phyloP scores from a whole-genome alignment of 2,888 invertebrate genomes.

The Noctua fimbriata region DNA sequence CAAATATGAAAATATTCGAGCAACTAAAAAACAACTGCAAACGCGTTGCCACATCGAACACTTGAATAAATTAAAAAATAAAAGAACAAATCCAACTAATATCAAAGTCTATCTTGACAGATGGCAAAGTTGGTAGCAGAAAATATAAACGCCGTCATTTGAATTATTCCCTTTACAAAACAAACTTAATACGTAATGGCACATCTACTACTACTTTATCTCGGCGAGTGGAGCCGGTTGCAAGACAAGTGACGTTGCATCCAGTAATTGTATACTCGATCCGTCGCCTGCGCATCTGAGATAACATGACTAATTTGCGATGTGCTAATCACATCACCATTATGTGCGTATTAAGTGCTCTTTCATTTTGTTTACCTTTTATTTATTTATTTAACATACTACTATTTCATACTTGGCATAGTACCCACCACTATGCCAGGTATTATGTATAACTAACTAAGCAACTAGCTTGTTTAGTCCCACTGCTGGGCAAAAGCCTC shows the following conservation, averaged over 20 bases:
- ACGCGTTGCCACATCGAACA: background rate
- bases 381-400: constrained; percentile 13
- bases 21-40: background rate
- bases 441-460: background rate
- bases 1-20: background rate
- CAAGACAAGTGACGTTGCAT: constrained; percentile 72
- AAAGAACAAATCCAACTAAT: background rate
- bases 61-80: constrained; percentile 11
- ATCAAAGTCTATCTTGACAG: constrained; percentile 24
- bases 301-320: constrained; percentile 79
- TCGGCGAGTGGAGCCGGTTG: constrained; percentile 67
- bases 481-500: background rate
- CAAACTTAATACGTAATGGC: constrained; percentile 78
- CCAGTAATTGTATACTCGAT: constrained; percentile 74
- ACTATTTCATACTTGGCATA: background rate
- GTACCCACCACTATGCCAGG: background rate
- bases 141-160: constrained; percentile 66
- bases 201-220: constrained; percentile 76
- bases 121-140: constrained; percentile 47
- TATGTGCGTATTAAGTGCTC: constrained; percentile 67
- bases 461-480: background rate
- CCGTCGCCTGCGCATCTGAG: constrained; percentile 72
- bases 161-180: constrained; percentile 74
- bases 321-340: constrained; percentile 76
- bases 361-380: constrained; percentile 47